phyloP scores from a whole-genome alignment of 2,797 vertebrate species.

The Ataeniobius toweri region DNA sequence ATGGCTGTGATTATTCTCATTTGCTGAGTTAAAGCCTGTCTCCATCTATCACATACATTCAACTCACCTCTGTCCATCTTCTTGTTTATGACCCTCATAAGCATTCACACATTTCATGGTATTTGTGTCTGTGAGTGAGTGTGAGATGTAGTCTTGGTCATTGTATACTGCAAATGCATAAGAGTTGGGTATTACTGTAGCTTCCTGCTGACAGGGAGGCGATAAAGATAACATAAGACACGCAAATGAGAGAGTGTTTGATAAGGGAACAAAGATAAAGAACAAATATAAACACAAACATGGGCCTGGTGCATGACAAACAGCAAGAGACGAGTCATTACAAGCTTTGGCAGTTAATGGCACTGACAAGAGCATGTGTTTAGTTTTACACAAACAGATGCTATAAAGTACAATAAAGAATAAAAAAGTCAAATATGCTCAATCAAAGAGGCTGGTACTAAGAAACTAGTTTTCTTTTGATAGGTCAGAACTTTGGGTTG shows the following conservation, averaged over 20 bases:
- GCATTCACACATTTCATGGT: slow-evolving; percentile 10
- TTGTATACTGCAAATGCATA: slow-evolving; percentile 30
- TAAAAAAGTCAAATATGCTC: slow-evolving; percentile 40
- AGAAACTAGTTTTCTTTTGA: slow-evolving; percentile 32
- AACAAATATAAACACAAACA: slow-evolving; percentile 15
- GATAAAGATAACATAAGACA: slow-evolving; percentile 11
- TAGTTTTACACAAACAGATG: slow-evolving; percentile 1
- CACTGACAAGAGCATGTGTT: neutral
- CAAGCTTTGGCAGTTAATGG: slow-evolving; percentile 16
- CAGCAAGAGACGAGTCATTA: slow-evolving; percentile 16
- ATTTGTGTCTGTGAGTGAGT: neutral
- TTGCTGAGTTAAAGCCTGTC: slow-evolving; percentile 23
- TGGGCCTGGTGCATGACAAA: slow-evolving; percentile 8
- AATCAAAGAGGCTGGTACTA: slow-evolving; percentile 50
- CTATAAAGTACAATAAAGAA: neutral
- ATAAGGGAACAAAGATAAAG: slow-evolving; percentile 12
- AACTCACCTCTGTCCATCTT: slow-evolving; percentile 19
- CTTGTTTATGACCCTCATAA: slow-evolving; percentile 39
- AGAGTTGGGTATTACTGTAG: slow-evolving; percentile 35
- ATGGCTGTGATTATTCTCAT: slow-evolving; percentile 20
- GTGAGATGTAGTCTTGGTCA: neutral
- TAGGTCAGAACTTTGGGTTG: slow-evolving; percentile 31
- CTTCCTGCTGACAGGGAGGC: slow-evolving; percentile 20
- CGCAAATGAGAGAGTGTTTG: slow-evolving; percentile 5
- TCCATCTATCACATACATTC: slow-evolving; percentile 13